A percentile compares a stretch with the other conserved stretches of the same genome.
These are phyloP conservation scores for Pagetopsis macropterus DNA, from an alignment of 2,797 vertebrate genomes.

Conservation along the genomic window DNA sequence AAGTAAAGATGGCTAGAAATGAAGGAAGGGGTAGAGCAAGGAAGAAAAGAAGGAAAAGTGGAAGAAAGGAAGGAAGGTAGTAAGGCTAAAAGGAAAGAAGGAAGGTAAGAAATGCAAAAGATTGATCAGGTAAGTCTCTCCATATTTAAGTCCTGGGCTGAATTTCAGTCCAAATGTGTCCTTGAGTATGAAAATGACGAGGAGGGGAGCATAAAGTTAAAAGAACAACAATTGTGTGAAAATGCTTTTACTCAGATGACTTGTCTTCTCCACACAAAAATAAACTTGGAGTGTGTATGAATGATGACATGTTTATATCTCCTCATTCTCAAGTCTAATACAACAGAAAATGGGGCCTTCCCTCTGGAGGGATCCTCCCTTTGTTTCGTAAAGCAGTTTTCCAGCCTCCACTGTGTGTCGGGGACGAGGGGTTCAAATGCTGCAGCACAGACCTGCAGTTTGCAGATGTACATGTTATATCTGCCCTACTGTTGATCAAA, in stretches of 20 bases:
- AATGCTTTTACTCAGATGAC: conserved; percentile 10
- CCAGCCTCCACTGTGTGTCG: not conserved
- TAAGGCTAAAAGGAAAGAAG: too few relatives aligned
- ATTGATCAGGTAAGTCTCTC: too few relatives aligned
- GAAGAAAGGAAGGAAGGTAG: too few relatives aligned
- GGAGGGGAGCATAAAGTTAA: not conserved
- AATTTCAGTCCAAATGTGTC: too few relatives aligned
- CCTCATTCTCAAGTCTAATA: conserved; percentile 32
- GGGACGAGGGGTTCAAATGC: conserved; percentile 14
- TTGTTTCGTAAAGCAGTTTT: conserved; percentile 30
- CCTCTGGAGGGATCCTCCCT: conserved; percentile 13
- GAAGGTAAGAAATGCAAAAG: too few relatives aligned
- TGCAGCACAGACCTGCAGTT: conserved; percentile 24
- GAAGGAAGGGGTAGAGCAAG: too few relatives aligned
- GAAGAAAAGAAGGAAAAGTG: too few relatives aligned
- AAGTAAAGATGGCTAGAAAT: too few relatives aligned
- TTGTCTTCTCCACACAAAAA: conserved; percentile 7
- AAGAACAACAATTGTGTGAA: not conserved
- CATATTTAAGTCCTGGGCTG: too few relatives aligned
- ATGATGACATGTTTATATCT: conserved; percentile 10
- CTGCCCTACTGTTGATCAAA: conserved; percentile 6
- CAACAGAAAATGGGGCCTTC: conserved; percentile 23
- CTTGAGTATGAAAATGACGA: not conserved
- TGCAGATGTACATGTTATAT: conserved; percentile 20
- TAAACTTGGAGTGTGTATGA: not conserved